Base-by-base conservation (phyloP, 2,888 invertebrate genomes). In the Rhagophthalmus giganteus region DNA sequence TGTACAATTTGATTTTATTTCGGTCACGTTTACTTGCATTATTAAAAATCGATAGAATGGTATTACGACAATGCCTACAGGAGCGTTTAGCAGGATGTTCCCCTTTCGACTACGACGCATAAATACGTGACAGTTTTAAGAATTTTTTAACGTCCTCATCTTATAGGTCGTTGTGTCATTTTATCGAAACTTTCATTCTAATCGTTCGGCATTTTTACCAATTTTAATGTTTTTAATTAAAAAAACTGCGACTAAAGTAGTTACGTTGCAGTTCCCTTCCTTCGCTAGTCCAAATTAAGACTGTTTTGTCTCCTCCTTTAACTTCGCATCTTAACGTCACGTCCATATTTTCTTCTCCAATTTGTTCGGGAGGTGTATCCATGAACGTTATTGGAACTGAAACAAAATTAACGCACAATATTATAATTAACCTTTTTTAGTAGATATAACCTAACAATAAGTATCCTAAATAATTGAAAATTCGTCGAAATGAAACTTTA, bases 201-300 rank as follows among this genome's bases (percentile, higher is more conserved):
- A n/a, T n/a, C n/a, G n/a, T n/a, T n/a, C n/a, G n/a, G n/a, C n/a
- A n/a, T n/a, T n/a, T n/a, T n/a, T n/a, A n/a, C n/a, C n/a, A n/a
- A n/a, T n/a, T n/a, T n/a, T n/a, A n/a, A n/a, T n/a, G n/a, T n/a
- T n/a, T n/a, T n/a, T n/a, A n/a, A n/a, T n/a, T n/a, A n/a, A n/a
- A n/a, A n/a, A 34, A 34, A 34, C 24, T 20, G n/a, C 7, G 16
- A 16, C 11, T 13, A 15, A 10, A 20, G 10, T 13, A 54, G 57
- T 87, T 85, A 64, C 87, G 86, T 74, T 83, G 84, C 42, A 87
- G 76, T 57, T 86, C 85, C 59, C 85, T 85, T 55, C 86, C 86
- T 63, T 83, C 82, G 55, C 85, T 83, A 77, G 86, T 86, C 87
- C 87, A 88, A 51, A 86, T 85, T 41, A 87, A 85, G 61, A 86